Conservation (phyloP, 92 coral and sea anemone species). For the Bergia puertoricense region DNA sequence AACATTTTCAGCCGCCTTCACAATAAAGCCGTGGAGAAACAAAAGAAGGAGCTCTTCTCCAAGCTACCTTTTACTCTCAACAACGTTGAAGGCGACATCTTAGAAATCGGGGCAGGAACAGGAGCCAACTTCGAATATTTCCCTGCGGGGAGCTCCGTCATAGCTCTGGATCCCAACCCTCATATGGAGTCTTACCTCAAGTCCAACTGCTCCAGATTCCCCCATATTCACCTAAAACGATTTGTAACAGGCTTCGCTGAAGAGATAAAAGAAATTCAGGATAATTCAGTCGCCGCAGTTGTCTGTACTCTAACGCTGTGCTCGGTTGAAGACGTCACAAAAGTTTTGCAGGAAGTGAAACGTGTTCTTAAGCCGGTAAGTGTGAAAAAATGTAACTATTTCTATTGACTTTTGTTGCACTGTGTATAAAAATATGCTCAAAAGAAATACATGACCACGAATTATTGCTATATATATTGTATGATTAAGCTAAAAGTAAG, state of each 20-base stretch:
- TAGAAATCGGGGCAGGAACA: constrained; percentile 96
- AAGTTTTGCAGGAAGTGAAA: constrained; percentile 39
- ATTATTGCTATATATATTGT: too few relatives aligned
- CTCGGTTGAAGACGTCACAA: constrained; percentile 81
- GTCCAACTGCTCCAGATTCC: constrained; percentile 62
- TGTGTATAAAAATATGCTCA: too few relatives aligned
- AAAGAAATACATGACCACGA: too few relatives aligned
- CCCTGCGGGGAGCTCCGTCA: constrained; percentile 77
- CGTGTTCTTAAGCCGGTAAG: constrained; percentile 38
- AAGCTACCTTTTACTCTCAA: constrained; percentile 58
- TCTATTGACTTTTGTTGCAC: not conserved
- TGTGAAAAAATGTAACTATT: not conserved
- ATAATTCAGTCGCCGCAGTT: constrained; percentile 83
- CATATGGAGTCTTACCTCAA: constrained; percentile 79
- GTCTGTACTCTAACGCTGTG: constrained; percentile 91
- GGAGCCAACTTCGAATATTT: constrained; percentile 92
- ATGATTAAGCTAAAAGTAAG: too few relatives aligned
- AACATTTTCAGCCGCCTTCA: constrained; percentile 70
- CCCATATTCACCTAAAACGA: constrained; percentile 60
- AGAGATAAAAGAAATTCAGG: constrained; percentile 76
- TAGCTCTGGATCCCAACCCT: constrained; percentile 88
- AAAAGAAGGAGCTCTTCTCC: constrained; percentile 77
- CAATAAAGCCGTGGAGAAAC: constrained; percentile 70
- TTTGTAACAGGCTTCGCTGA: constrained; percentile 78
- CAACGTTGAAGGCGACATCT: constrained; percentile 72